Percentiles rank a stretch among this genome's conserved stretches.
These are phyloP conservation scores for Cryptophagus acutangulus DNA, from an alignment of 2,888 invertebrate genomes.

Conservation along the genomic window DNA sequence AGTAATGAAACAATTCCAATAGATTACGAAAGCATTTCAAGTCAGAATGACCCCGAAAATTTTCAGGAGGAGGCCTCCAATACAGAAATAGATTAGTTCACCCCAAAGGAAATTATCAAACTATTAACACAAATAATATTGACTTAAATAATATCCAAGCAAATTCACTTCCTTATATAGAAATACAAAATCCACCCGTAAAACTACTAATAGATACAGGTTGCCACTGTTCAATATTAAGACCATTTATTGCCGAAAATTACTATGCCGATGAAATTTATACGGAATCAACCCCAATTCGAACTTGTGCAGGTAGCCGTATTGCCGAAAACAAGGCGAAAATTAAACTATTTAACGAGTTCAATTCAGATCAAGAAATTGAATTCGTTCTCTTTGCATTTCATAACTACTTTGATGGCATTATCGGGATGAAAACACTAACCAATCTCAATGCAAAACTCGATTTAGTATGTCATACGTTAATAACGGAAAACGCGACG, in stretches of 20 bases:
- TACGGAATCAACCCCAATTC: conserved; percentile 6
- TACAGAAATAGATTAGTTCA: neutral
- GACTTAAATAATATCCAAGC: conserved; percentile 8
- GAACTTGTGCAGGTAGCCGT: conserved; percentile 15
- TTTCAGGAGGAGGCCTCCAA: conserved; percentile 8
- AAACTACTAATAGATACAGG: conserved; percentile 18
- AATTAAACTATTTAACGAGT: conserved; percentile 13
- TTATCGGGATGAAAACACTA: conserved; percentile 14
- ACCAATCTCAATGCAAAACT: conserved; percentile 9
- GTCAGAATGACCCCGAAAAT: conserved; percentile 5
- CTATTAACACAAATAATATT: neutral
- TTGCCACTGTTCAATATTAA: conserved; percentile 13
- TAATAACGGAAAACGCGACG: conserved; percentile 10
- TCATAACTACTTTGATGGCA: conserved; percentile 19
- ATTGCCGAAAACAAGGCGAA: conserved; percentile 10
- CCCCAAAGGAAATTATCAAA: conserved; percentile 1
- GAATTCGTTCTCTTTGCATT: conserved; percentile 13
- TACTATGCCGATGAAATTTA: conserved; percentile 13
- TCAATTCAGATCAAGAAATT: neutral
- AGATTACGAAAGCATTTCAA: neutral
- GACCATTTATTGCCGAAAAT: conserved; percentile 16
- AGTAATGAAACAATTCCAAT: neutral
- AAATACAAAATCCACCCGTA: conserved; percentile 12
- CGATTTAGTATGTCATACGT: conserved; percentile 12
- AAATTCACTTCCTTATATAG: conserved; percentile 14